These are phyloP conservation scores for Pyrocoelia pectoralis DNA, from an alignment of 2,888 invertebrate genomes.

Conservation along the genomic window DNA sequence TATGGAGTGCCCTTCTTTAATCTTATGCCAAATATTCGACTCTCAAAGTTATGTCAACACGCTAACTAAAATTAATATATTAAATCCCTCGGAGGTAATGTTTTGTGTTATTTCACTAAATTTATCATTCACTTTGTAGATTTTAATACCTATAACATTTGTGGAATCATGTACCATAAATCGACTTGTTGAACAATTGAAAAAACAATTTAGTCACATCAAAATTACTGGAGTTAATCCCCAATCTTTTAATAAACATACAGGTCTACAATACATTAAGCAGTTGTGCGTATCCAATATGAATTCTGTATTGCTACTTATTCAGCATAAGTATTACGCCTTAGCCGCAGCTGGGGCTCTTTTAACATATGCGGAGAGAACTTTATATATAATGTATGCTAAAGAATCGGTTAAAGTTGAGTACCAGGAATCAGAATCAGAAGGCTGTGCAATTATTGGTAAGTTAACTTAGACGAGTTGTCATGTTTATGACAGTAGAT, in stretches of 20 bases:
- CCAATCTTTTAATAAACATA: constrained; percentile 79
- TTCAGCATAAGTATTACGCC: constrained; percentile 83
- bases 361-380: constrained; percentile 83
- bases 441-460: constrained; percentile 87
- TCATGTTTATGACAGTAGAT: no score
- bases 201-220: constrained; percentile 67
- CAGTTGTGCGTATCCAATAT: constrained; percentile 76
- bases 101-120: no score
- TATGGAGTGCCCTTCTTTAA: constrained; percentile 74
- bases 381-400: constrained; percentile 77
- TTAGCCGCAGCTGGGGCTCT: constrained; percentile 86
- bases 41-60: constrained; percentile 81
- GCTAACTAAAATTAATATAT: constrained; percentile 80
- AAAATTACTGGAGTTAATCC: constrained; percentile 76
- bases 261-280: constrained; percentile 76
- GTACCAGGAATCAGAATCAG: constrained; percentile 83
- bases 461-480: no score
- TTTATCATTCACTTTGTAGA: neutral
- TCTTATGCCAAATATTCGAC: constrained; percentile 88
- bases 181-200: constrained; percentile 68
- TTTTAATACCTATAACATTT: constrained; percentile 78
- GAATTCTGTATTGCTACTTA: constrained; percentile 69
- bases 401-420: constrained; percentile 80
- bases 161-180: constrained; percentile 68
- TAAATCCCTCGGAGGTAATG: constrained; percentile 79